Conservation (phyloP, 2,888 invertebrate species). For the Danaus chrysippus region DNA sequence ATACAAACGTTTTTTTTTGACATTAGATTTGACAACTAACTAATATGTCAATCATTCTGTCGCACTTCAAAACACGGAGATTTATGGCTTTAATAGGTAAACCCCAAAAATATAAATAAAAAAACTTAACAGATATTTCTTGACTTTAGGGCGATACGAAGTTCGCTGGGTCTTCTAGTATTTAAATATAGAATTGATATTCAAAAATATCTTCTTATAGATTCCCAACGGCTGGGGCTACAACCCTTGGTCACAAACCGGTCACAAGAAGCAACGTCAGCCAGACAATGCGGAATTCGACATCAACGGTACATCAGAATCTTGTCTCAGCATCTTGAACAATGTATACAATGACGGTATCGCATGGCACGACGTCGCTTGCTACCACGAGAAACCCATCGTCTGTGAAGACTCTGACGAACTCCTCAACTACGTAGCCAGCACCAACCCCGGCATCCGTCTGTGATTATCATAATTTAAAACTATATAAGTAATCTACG, state of each 20-base stretch:
- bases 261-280: slow-evolving; percentile 92
- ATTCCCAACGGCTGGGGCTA: slow-evolving; percentile 85
- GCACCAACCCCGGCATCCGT: slow-evolving; percentile 90
- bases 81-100: too few relatives aligned
- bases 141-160: too few relatives aligned
- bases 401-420: slow-evolving; percentile 95
- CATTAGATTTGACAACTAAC: too few relatives aligned
- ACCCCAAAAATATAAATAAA: too few relatives aligned
- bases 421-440: slow-evolving; percentile 89
- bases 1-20: too few relatives aligned
- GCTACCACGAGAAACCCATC: slow-evolving; percentile 95
- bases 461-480: slow-evolving; percentile 77
- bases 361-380: slow-evolving; percentile 96
- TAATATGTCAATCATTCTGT: too few relatives aligned
- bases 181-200: not conserved
- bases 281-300: slow-evolving; percentile 96
- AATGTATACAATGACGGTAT: slow-evolving; percentile 96
- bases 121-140: too few relatives aligned
- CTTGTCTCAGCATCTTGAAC: slow-evolving; percentile 91
- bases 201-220: slow-evolving; percentile 43
- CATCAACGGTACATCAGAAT: slow-evolving; percentile 92
- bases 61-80: too few relatives aligned
- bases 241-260: slow-evolving; percentile 94
- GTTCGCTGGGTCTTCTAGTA: too few relatives aligned
- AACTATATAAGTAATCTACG: not conserved